Percentiles rank a stretch among this genome's conserved stretches.
These are phyloP conservation scores for Boleophthalmus pectinirostris DNA, from an alignment of 2,113 vertebrate genomes.

Conservation along the genomic window DNA sequence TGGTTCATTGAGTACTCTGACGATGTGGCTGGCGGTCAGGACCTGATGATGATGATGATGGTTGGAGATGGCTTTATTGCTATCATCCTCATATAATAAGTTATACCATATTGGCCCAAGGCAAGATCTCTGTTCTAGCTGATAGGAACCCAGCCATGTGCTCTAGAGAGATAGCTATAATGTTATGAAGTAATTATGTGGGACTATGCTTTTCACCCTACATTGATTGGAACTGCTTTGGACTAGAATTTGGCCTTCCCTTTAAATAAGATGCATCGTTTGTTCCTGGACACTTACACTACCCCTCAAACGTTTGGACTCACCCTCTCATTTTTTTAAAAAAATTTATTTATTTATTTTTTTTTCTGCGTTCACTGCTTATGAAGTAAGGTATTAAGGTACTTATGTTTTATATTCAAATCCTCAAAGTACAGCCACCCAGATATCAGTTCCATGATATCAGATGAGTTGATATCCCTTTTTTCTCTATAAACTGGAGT, in stretches of 20 bases:
- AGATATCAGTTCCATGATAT: too few species aligned
- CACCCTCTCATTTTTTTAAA: too few species aligned
- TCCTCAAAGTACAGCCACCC: too few species aligned
- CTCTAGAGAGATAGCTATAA: slow-evolving; percentile 80
- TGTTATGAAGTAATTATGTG: slow-evolving; percentile 54
- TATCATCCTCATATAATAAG: slow-evolving; percentile 81
- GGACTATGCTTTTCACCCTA: slow-evolving; percentile 38
- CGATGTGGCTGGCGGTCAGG: slow-evolving; percentile 60
- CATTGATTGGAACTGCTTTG: slow-evolving; percentile 31
- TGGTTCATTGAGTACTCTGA: slow-evolving; percentile 40
- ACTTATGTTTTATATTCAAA: too few species aligned
- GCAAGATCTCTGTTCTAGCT: slow-evolving; percentile 83
- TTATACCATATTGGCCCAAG: slow-evolving; percentile 80
- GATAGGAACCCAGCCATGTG: slow-evolving; percentile 86
- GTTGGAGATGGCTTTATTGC: slow-evolving; percentile 79
- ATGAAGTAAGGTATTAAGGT: too few species aligned
- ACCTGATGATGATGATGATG: slow-evolving; percentile 72
- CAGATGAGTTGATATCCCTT: too few species aligned
- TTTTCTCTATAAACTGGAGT: too few species aligned
- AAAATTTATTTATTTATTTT: too few species aligned
- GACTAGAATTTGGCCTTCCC: slow-evolving; percentile 7
- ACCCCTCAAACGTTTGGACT: too few species aligned
- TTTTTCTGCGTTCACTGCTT: too few species aligned
- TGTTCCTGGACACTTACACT: too few species aligned
- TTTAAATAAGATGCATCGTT: not conserved